Base-by-base conservation (phyloP, 2,113 vertebrate species). In the Mastomys coucha region DNA sequence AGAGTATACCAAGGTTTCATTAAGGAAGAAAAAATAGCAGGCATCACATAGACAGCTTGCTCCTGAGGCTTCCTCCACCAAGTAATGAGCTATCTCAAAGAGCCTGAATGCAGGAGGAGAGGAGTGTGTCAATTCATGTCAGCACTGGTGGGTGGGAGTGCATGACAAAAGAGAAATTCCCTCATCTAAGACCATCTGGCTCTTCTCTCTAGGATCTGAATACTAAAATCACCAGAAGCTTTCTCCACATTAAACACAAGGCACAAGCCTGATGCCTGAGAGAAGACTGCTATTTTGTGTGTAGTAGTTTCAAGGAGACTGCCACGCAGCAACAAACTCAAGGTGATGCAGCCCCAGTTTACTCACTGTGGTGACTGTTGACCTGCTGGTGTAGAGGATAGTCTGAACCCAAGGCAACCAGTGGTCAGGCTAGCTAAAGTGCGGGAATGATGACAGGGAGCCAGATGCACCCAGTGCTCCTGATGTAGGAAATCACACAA, bases 221-320 rank as follows among this genome's bases (percentile, higher is more conserved):
- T 76, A 92, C 53, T 94, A 65, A 53, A 94, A 69, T 36, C 56
- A 33, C 49, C 39, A 20, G 22, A 42, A 93, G 94, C 85, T 65
- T 95, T 93, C 36, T 53, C 69, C 86, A 69, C 65, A 88, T 8
- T 95, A 67, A 72, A 73, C 97, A 98, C 93, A 77, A 98, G 67
- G 36, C 63, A 72, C 73, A 65, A 58, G 49, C 95, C 77, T 76
- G 63, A 24, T 81, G 93, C 67, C 91, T 53, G 93, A 80, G 70
- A 96, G 98, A 97, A 98, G 95, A 85, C 70, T 70, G 45, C 90
- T 96, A 98, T 98, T 97, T 96, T 98, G 97, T 98, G 98, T 97
- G 17, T 97, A 97, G 97, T 53, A 96, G 95, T 93, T 97, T 91
- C 93, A 76, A 16, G 93, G 96, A 96, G 95, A 82, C 95, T 91